Evolutionary conservation across 2,797 vertebrate genomes (phyloP).

Genomic region (Danio choprae): DNA sequence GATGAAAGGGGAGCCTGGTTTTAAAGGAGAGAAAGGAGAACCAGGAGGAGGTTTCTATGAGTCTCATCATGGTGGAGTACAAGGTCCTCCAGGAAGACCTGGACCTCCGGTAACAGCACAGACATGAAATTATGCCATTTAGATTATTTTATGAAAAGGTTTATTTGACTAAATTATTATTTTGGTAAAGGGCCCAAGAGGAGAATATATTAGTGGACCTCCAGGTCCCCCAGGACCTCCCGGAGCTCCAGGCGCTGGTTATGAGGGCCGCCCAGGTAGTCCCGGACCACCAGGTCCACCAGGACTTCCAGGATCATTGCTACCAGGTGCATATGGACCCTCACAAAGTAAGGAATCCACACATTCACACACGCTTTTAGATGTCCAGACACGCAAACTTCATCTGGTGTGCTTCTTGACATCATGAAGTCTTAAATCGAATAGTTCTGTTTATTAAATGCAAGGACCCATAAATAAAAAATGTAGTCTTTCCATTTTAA

Average conservation of each 20-base stretch:
- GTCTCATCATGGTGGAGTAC: constrained; percentile 71
- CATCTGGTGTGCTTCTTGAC: background rate
- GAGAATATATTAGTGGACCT: constrained; percentile 61
- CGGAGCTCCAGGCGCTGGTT: constrained; percentile 82
- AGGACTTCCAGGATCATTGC: constrained; percentile 76
- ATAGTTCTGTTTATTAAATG: background rate
- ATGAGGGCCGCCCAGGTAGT: constrained; percentile 83
- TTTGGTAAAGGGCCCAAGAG: constrained; percentile 45
- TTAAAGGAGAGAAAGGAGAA: constrained; percentile 89
- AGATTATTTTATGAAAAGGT: background rate
- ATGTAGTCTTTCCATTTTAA: background rate
- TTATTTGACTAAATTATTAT: background rate
- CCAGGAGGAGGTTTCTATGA: constrained; percentile 79
- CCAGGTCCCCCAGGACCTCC: constrained; percentile 77
- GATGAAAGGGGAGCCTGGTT: constrained; percentile 82
- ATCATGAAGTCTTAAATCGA: background rate
- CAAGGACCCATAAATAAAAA: background rate
- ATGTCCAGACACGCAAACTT: background rate
- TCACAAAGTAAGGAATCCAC: constrained; percentile 69
- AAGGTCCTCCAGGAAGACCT: constrained; percentile 73
- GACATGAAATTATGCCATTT: background rate
- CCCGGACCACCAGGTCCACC: constrained; percentile 78
- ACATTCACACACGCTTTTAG: background rate
- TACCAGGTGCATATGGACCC: constrained; percentile 75
- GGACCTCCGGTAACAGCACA: constrained; percentile 78